phyloP scores from a whole-genome alignment of 2,888 invertebrate species.

The Taphrorychus bicolor region DNA sequence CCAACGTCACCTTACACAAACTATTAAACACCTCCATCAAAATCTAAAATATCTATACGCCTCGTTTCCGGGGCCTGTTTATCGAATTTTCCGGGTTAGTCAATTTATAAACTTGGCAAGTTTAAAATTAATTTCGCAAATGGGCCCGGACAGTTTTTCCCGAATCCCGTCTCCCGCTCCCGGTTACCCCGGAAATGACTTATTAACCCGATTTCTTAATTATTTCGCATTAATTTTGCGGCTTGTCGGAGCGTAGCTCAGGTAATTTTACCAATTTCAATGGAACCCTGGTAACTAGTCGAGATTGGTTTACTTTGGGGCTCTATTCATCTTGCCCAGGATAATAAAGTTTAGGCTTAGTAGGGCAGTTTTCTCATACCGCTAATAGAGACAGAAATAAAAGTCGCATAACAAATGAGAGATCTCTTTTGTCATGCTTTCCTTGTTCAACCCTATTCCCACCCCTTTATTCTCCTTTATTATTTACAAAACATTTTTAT shows the following conservation, averaged over 20 bases:
- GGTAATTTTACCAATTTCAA: conserved; percentile 20
- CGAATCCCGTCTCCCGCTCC: conserved; percentile 39
- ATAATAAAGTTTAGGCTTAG: no score
- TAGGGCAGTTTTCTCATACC: no score
- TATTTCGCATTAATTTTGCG: conserved; percentile 48
- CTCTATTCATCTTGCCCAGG: no score
- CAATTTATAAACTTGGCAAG: conserved; percentile 11
- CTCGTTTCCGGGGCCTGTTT: neutral
- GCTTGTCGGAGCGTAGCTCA: conserved; percentile 19
- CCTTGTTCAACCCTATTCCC: no score
- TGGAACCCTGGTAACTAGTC: neutral
- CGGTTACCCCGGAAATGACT: conserved; percentile 49
- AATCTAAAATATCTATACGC: conserved; percentile 3
- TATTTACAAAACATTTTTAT: no score
- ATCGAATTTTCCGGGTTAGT: conserved; percentile 11
- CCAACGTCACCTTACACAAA: no score
- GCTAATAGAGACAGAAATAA: no score
- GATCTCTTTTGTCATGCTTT: no score
- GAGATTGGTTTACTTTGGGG: neutral
- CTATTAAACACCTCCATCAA: neutral
- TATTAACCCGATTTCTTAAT: conserved; percentile 50
- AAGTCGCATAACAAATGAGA: no score
- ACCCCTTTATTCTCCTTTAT: no score
- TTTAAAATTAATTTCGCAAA: conserved; percentile 37
- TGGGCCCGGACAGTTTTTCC: conserved; percentile 41